Base-by-base conservation (phyloP, 2,113 vertebrate genomes). In the Tenrec ecaudatus region DNA sequence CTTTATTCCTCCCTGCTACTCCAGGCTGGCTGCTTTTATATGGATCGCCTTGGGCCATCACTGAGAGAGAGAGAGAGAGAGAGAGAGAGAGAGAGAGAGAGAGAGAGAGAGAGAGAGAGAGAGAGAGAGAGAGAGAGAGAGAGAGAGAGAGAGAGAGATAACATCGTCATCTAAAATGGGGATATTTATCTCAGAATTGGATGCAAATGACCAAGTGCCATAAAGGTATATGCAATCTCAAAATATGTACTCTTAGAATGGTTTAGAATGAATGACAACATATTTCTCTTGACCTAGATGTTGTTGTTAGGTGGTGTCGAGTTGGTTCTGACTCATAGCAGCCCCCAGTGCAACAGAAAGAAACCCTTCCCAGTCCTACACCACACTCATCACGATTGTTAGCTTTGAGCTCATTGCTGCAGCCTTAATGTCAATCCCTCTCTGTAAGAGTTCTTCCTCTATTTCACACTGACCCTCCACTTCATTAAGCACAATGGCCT, bases 241-340 rank as follows among this genome's bases (percentile, higher is more conserved):
- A 95, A 75, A 79, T 89, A 85, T 22, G 10, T 76, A 2, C 27
- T 84, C 22, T 87, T 92, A 82, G 78, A 82, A 62, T 29, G 87
- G 6, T 92, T 91, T 62, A 64, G 36, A 83, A 93, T 77, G 31
- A 94, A 82, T 75, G 88, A 23, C 23, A 88, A 76, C 88, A 75
- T 64, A 78, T 9, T 82, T 93, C 58, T 80, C 53, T 33, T 88
- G 22, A 86, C 22, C 73, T 76, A 27, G 38, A 62, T 78, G 91
- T 47, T 82, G 31, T 69, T 69, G 29, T n/a, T 69, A 68, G 27
- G 64, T 31, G 64, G 0, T 31, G 31, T n/a, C 16, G 15, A 69
- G 68, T 69, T 31, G 5, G 11, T 69, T 69, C 31, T n/a, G 68
- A 69, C 68, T 69, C 68, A n/a, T n/a, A 69, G 68, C 31, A n/a